phyloP scores from a whole-genome alignment of 2,888 invertebrate genomes.

The Zaprionus lineosus region DNA sequence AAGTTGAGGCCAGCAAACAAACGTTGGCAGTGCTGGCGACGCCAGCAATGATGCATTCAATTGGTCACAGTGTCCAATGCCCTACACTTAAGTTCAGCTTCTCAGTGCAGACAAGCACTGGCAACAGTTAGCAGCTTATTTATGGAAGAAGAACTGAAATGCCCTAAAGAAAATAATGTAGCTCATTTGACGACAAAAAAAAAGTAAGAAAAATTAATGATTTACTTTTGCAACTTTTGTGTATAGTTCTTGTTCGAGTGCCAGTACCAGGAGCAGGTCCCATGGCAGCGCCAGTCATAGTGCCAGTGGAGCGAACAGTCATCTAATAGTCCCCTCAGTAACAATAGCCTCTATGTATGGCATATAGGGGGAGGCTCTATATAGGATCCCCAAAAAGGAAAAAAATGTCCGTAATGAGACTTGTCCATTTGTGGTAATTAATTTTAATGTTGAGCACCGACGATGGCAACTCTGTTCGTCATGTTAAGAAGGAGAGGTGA shows the following conservation, averaged over 20 bases:
- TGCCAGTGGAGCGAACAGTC: conserved; percentile 17
- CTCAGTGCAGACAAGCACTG: conserved; percentile 9
- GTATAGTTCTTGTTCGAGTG: conserved; percentile 31
- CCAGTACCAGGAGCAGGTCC: conserved; percentile 6
- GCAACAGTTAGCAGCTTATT: no score
- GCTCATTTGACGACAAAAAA: conserved; percentile 12
- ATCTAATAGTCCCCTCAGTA: conserved; percentile 27
- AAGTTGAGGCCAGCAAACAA: background rate
- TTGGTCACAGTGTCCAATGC: conserved; percentile 36
- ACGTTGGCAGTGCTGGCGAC: conserved; percentile 1
- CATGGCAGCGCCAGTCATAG: conserved; percentile 36
- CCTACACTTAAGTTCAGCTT: conserved; percentile 17
- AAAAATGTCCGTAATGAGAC: conserved; percentile 60
- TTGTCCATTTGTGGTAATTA: conserved; percentile 76
- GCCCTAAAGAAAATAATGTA: conserved; percentile 14
- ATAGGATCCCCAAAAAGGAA: no score
- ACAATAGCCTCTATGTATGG: conserved; percentile 15
- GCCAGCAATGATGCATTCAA: conserved; percentile 36
- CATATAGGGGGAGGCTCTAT: conserved; percentile 23
- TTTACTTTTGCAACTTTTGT: conserved; percentile 59
- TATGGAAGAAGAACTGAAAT: background rate
- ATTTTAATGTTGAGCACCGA: conserved; percentile 69
- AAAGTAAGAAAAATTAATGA: conserved; percentile 53
- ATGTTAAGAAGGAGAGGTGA: no score
- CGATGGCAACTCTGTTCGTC: conserved; percentile 41